These are phyloP conservation scores for Pyrrhia umbra DNA, from an alignment of 2,888 invertebrate genomes.

Conservation along the genomic window DNA sequence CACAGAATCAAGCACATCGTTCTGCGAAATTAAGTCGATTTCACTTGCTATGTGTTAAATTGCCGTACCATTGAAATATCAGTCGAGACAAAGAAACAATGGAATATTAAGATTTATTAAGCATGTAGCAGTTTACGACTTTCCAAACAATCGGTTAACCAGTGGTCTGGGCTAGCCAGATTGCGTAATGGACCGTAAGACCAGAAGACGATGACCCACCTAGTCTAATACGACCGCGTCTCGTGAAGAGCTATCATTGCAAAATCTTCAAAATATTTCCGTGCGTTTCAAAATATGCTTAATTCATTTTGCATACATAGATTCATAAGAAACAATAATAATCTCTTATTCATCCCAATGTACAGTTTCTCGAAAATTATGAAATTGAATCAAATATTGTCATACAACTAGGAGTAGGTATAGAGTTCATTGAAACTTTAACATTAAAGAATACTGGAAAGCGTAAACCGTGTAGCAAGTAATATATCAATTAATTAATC, in stretches of 20 bases:
- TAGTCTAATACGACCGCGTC: slow-evolving; percentile 30
- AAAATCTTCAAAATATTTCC: slow-evolving; percentile 28
- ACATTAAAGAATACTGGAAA: slow-evolving; percentile 46
- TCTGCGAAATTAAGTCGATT: slow-evolving; percentile 65
- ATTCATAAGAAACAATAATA: no score
- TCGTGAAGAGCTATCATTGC: slow-evolving; percentile 26
- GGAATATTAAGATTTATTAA: slow-evolving; percentile 77
- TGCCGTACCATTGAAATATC: slow-evolving; percentile 70
- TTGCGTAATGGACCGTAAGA: slow-evolving; percentile 56
- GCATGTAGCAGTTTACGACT: slow-evolving; percentile 69
- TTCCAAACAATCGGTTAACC: slow-evolving; percentile 71
- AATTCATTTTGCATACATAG: no score
- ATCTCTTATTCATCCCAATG: no score
- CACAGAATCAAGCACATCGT: slow-evolving; percentile 60
- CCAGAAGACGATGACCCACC: slow-evolving; percentile 47
- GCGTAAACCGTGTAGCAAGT: slow-evolving; percentile 52
- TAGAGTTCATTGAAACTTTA: no score
- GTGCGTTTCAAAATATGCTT: no score
- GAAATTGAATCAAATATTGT: no score
- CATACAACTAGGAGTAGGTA: no score
- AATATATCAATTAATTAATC: slow-evolving; percentile 54
- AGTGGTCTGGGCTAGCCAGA: slow-evolving; percentile 22
- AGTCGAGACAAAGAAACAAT: slow-evolving; percentile 77
- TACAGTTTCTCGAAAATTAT: no score
- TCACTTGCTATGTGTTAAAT: slow-evolving; percentile 67